These are phyloP conservation scores for Tarsius wallacei DNA, from an alignment of 2,797 vertebrate genomes.

Conservation along the genomic window DNA sequence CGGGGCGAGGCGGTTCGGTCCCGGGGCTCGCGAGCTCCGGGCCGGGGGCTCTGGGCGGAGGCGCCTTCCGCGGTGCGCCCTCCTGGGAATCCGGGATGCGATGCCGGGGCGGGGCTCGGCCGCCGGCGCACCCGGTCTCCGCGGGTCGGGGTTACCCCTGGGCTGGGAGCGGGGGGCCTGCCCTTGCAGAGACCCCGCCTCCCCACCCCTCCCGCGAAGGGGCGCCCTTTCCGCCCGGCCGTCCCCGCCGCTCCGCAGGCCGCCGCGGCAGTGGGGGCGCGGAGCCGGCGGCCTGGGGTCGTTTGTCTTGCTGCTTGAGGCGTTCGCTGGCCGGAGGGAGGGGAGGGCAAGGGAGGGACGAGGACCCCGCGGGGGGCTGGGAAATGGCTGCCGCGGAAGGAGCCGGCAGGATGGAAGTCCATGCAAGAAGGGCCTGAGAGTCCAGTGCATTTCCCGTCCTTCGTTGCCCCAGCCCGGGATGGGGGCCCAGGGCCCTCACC, in stretches of 20 bases:
- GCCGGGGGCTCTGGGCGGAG: fast-evolving
- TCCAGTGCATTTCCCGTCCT: not conserved
- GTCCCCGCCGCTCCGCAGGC: fast-evolving
- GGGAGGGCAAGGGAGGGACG: too few species aligned
- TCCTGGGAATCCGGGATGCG: not conserved
- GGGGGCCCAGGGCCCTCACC: not conserved
- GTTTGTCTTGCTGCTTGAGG: not conserved
- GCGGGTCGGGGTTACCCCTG: not conserved
- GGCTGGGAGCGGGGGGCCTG: not conserved
- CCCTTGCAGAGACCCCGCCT: not conserved
- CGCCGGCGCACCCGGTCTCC: not conserved
- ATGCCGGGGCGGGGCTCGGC: fast-evolving
- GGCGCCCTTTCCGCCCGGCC: fast-evolving
- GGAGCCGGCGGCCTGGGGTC: not conserved
- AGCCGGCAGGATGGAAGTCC: not conserved
- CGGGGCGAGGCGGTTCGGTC: too few species aligned
- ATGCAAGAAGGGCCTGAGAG: not conserved
- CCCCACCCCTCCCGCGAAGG: not conserved
- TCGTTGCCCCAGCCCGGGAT: not conserved
- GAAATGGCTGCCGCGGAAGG: not conserved
- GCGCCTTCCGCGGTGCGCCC: not conserved
- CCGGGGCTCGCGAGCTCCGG: not conserved
- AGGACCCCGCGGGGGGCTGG: not conserved
- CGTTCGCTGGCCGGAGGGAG: not conserved
- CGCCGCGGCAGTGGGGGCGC: not conserved